These are phyloP conservation scores for Penaeus indicus DNA, from an alignment of 1,140 invertebrate genomes.

Conservation along the genomic window DNA sequence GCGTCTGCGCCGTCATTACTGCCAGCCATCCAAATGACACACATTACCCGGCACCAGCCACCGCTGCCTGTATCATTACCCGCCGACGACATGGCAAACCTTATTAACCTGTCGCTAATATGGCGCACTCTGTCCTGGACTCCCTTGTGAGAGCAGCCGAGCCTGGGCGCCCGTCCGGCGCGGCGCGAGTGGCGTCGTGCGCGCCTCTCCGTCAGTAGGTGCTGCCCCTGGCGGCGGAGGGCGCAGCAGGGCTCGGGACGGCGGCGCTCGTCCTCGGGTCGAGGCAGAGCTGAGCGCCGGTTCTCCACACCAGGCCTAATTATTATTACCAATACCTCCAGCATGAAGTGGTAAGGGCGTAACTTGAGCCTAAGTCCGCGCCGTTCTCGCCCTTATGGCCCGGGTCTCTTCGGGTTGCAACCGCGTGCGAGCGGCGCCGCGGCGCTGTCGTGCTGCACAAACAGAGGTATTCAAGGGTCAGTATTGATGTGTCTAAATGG, in stretches of 20 bases:
- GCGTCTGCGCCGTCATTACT: slow-evolving; percentile 19
- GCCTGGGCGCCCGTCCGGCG: no score
- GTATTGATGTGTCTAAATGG: slow-evolving; percentile 32
- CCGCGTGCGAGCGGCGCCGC: background rate
- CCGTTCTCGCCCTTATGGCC: background rate
- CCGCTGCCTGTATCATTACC: slow-evolving; percentile 41
- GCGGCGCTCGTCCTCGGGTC: no score
- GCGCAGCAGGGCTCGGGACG: background rate
- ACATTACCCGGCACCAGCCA: slow-evolving; percentile 42
- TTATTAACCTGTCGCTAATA: slow-evolving; percentile 43
- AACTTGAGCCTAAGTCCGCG: background rate
- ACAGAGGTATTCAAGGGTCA: background rate
- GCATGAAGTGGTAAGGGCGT: slow-evolving; percentile 2
- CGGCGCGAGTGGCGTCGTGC: background rate
- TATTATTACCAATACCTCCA: slow-evolving; percentile 31
- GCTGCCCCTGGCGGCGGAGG: no score
- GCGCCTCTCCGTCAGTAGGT: slow-evolving; percentile 9
- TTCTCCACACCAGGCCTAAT: slow-evolving; percentile 24
- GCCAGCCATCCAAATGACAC: slow-evolving; percentile 36
- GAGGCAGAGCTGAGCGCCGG: background rate
- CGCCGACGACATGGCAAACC: slow-evolving; percentile 49
- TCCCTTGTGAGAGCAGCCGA: background rate
- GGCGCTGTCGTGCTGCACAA: no score
- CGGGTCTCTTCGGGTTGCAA: background rate
- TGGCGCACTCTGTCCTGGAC: slow-evolving; percentile 9